Evolutionary conservation across 2,113 vertebrate species (phyloP).

Genomic region (Pseudopodoces humilis): DNA sequence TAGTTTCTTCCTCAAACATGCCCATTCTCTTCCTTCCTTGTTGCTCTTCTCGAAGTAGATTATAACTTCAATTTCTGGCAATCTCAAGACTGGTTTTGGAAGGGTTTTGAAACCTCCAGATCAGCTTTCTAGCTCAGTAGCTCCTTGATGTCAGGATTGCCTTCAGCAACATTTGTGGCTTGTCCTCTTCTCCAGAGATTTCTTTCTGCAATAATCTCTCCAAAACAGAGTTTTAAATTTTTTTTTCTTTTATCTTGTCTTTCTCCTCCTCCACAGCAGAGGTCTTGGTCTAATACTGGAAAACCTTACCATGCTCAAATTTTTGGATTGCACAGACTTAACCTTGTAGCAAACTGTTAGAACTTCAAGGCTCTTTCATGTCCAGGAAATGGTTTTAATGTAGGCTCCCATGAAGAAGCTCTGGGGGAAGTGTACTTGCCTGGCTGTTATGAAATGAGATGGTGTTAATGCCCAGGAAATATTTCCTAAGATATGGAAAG

Average conservation of each 20-base stretch:
- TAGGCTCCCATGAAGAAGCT: neutral
- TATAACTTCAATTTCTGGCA: conserved; percentile 2
- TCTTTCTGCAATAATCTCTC: neutral
- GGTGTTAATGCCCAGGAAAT: neutral
- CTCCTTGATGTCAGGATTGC: neutral
- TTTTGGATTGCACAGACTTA: neutral
- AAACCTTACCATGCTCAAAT: neutral
- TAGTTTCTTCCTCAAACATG: neutral
- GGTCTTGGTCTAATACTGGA: neutral
- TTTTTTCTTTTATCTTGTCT: neutral
- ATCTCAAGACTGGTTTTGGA: neutral
- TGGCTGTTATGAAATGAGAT: neutral
- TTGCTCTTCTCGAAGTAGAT: neutral
- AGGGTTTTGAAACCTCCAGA: neutral
- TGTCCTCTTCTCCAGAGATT: neutral
- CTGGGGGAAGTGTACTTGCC: neutral
- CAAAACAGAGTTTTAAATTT: neutral
- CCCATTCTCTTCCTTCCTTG: neutral
- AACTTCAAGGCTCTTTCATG: neutral
- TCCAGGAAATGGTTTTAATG: neutral
- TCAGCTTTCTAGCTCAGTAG: neutral
- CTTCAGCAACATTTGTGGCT: rapidly evolving
- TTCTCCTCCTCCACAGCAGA: neutral
- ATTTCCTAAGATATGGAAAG: neutral
- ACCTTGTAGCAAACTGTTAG: neutral